Conservation (phyloP, 2,113 vertebrate species). For the Okapia johnstoni region DNA sequence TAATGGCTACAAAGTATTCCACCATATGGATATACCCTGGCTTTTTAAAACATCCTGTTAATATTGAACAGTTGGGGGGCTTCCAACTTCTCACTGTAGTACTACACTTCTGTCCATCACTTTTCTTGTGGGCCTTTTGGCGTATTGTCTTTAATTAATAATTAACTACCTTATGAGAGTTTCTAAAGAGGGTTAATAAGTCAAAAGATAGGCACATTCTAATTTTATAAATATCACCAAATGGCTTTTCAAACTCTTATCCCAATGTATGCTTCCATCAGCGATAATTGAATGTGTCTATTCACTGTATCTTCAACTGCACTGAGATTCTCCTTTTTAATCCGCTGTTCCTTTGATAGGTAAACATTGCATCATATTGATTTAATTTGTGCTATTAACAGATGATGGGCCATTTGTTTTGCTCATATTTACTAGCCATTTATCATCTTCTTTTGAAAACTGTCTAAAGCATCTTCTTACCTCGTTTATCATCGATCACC, state of each 20-base stretch:
- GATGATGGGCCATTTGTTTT: not conserved
- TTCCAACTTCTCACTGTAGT: not conserved
- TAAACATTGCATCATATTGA: not conserved
- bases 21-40: not conserved
- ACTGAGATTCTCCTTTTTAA: not conserved
- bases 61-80: not conserved
- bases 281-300: fast-evolving
- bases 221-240: not conserved
- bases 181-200: not conserved
- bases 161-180: not conserved
- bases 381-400: not conserved
- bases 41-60: not conserved
- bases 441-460: not conserved
- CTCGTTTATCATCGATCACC: not conserved
- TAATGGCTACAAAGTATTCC: not conserved
- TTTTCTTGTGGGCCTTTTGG: not conserved
- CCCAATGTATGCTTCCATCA: fast-evolving
- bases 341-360: not conserved
- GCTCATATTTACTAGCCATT: not conserved
- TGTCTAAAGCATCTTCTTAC: not conserved
- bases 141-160: not conserved
- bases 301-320: not conserved
- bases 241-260: not conserved
- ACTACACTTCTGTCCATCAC: not conserved
- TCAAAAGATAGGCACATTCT: not conserved